Evolutionary conservation across 2,113 vertebrate species (phyloP).

Genomic region (Grallaria varia): DNA sequence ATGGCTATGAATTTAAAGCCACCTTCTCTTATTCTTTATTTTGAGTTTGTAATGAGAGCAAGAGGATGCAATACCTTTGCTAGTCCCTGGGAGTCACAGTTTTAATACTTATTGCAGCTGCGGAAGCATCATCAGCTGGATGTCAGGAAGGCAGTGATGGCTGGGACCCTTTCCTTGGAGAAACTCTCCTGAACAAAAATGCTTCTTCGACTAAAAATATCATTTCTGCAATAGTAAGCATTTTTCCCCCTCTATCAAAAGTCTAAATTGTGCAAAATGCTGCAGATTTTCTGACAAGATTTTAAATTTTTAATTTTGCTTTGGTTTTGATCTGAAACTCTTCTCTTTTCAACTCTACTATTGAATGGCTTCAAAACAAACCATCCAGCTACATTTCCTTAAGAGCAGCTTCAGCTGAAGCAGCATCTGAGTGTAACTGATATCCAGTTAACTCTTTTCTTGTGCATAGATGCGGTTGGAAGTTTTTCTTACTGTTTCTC

Average conservation of each 20-base stretch:
- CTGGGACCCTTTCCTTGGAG: neutral
- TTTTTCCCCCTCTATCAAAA: neutral
- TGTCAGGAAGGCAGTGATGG: neutral
- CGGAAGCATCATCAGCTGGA: neutral
- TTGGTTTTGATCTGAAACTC: conserved; percentile 9
- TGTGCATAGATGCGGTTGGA: neutral
- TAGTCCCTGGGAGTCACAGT: conserved; percentile 60
- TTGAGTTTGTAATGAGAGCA: neutral
- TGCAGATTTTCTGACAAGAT: neutral
- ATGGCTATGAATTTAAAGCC: conserved; percentile 10
- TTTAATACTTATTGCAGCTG: conserved; percentile 49
- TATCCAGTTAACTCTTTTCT: neutral
- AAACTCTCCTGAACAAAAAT: neutral
- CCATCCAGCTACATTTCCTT: neutral
- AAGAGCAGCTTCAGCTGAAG: neutral
- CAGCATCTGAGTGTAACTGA: neutral
- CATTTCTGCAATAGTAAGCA: neutral
- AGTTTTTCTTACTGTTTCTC: neutral
- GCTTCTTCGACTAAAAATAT: neutral
- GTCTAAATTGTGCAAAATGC: conserved; percentile 6
- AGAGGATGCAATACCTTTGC: conserved; percentile 39
- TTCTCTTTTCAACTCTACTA: neutral
- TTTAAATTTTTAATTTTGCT: conserved; percentile 1
- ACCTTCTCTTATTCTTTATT: conserved; percentile 2
- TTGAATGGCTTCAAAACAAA: neutral